A percentile compares a stretch with the other conserved stretches of the same genome.
phyloP scores from a whole-genome alignment of 2,888 invertebrate species.

The Tholera decimalis region DNA sequence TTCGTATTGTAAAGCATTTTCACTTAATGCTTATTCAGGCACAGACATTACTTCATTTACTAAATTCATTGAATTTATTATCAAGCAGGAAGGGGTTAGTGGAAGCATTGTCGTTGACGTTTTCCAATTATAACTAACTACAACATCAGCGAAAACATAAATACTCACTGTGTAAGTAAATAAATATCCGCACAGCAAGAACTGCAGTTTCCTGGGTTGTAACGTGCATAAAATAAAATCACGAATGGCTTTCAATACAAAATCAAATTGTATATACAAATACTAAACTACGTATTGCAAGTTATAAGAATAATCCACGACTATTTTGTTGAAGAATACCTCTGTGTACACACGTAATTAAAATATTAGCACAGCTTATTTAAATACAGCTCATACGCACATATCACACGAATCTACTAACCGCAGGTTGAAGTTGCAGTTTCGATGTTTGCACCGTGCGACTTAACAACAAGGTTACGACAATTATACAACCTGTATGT shows the following conservation, averaged over 20 bases:
- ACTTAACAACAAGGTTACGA: slow-evolving; percentile 36
- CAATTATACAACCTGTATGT: slow-evolving; percentile 40
- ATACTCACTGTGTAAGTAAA: slow-evolving; percentile 4
- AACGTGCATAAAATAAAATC: slow-evolving; percentile 12
- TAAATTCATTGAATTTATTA: not conserved
- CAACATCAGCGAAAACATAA: not conserved
- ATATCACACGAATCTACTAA: slow-evolving; percentile 20
- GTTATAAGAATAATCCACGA: not conserved
- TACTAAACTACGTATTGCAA: not conserved
- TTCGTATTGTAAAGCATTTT: slow-evolving; percentile 11
- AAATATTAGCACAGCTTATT: slow-evolving; percentile 25
- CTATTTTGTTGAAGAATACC: slow-evolving; percentile 11
- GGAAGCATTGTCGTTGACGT: too few relatives aligned
- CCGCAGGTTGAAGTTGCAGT: slow-evolving; percentile 19
- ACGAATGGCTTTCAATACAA: not conserved
- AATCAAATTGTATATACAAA: too few relatives aligned
- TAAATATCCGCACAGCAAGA: not conserved
- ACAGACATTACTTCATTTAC: not conserved
- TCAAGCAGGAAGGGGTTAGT: slow-evolving; percentile 2
- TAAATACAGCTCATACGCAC: slow-evolving; percentile 10
- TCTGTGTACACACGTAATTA: slow-evolving; percentile 21
- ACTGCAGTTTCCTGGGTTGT: not conserved
- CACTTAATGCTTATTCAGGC: not conserved
- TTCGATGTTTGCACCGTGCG: slow-evolving; percentile 30
- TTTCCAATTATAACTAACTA: slow-evolving; percentile 18